Evolutionary conservation across 2,113 vertebrate genomes (phyloP), one percentile per base, ranked within the genome.

Genomic region (Heterotilapia buettikoferi): DNA sequence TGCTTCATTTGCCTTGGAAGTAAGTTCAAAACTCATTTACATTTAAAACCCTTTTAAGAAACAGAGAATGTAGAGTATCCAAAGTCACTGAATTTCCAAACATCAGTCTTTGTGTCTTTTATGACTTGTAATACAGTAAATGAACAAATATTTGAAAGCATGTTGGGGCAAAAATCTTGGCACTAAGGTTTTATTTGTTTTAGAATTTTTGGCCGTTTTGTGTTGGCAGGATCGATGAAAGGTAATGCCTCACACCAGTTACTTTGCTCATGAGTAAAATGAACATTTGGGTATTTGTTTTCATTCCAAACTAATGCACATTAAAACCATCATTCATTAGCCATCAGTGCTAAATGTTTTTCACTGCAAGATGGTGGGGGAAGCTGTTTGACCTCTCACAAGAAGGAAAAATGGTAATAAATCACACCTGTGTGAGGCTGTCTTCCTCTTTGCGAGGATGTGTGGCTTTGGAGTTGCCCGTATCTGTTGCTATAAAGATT

Each of bases 401-500:
- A 83, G 63, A 50, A 88, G 89, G 73, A 87, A 86, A 91, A 88
- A 91, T 78, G 83, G 71, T 90, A 56, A 94, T 95, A 94, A 95
- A 95, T 94, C 93, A 93, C 94, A 94, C 94, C 91, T 90, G 94
- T 52, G 86, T 16, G 38, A 50, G 83, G 73, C 26, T 66, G 13
- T 78, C 71, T 90, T 93, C 87, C 79, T 88, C 81, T 73, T 86
- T 82, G 9, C 11, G 52, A 92, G 89, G 86, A 93, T 92, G 92
- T 92, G 24, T 76, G 82, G 50, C 78, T 88, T 89, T 43, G 61
- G 84, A 66, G 87, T 79, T 76, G 86, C 93, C 91, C 85, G 82
- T 94, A 93, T 94, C 80, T 90, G 79, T 83, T n/a, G 56, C 88
- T 89, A 88, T 94, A 94, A 93, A 94, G 93, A 94, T 92, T 94